These are phyloP conservation scores for Alaudala cheleensis DNA, from an alignment of 2,113 vertebrate genomes.

Conservation along the genomic window DNA sequence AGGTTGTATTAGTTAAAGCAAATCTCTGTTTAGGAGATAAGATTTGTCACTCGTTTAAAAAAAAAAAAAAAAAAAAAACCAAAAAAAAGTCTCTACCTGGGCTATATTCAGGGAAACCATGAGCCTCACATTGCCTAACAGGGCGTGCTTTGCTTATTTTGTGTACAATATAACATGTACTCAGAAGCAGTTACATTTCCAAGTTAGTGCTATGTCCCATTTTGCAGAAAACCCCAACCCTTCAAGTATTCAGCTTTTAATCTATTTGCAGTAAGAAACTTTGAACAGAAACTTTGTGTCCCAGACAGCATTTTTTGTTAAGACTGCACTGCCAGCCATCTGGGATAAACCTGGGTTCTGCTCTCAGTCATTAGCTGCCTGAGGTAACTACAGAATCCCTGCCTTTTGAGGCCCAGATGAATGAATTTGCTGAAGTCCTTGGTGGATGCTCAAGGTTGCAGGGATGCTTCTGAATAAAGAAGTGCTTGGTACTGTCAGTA, in stretches of 20 bases:
- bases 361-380: not conserved
- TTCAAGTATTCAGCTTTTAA: not conserved
- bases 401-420: not conserved
- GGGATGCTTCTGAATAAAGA: not conserved
- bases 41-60: not conserved
- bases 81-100: not conserved
- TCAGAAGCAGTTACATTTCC: not conserved
- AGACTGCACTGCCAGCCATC: not conserved
- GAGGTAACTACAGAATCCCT: not conserved
- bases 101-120: not conserved
- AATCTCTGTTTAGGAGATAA: not conserved
- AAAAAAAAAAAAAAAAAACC: not conserved
- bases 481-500: not conserved
- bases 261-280: not conserved
- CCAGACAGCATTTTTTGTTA: not conserved
- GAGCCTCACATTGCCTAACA: not conserved
- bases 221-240: not conserved
- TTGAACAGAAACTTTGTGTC: not conserved
- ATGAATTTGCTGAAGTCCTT: not conserved
- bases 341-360: not conserved
- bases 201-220: not conserved
- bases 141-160: not conserved
- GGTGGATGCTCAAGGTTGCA: not conserved
- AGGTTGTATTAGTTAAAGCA: not conserved
- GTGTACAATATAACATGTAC: not conserved